phyloP scores from a whole-genome alignment of 2,888 invertebrate species.

The Cheilosia urbana region DNA sequence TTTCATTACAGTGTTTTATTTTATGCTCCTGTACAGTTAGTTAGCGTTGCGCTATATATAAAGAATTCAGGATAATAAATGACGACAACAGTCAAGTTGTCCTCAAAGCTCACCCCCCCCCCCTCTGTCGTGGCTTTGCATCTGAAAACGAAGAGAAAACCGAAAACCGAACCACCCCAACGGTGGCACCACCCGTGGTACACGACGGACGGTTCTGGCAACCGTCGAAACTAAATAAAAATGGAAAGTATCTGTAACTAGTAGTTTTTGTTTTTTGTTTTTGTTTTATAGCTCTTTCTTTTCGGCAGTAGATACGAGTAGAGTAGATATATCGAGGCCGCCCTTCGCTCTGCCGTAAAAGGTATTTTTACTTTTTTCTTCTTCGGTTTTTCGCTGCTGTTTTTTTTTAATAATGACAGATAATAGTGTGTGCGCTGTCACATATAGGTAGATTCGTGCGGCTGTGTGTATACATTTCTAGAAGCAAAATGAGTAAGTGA shows the following conservation, averaged over 20 bases:
- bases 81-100: slow-evolving; percentile 75
- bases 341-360: slow-evolving; percentile 43
- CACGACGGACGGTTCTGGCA: slow-evolving; percentile 56
- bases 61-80: slow-evolving; percentile 69
- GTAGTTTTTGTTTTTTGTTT: slow-evolving; percentile 1
- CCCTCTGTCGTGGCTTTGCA: neutral
- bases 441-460: too few species aligned
- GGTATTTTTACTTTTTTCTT: slow-evolving; percentile 16
- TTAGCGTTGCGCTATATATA: slow-evolving; percentile 2
- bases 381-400: slow-evolving; percentile 5
- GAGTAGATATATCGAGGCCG: neutral
- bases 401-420: slow-evolving; percentile 64
- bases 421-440: slow-evolving; percentile 55
- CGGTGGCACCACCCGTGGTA: slow-evolving; percentile 14
- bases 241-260: slow-evolving; percentile 68
- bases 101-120: slow-evolving; percentile 66
- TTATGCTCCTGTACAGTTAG: slow-evolving; percentile 45
- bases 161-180: slow-evolving; percentile 44
- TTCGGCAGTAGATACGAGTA: slow-evolving; percentile 21
- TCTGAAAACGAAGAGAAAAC: slow-evolving; percentile 11
- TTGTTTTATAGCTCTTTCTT: slow-evolving; percentile 50
- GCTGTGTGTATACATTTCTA: slow-evolving; percentile 18
- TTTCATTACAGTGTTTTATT: slow-evolving; percentile 74
- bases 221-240: slow-evolving; percentile 67
- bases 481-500: slow-evolving; percentile 62